Percentiles rank a stretch among this genome's conserved stretches.
Evolutionary conservation across 2,797 vertebrate species (phyloP).

Genomic region (Tauraco hartlaubi): DNA sequence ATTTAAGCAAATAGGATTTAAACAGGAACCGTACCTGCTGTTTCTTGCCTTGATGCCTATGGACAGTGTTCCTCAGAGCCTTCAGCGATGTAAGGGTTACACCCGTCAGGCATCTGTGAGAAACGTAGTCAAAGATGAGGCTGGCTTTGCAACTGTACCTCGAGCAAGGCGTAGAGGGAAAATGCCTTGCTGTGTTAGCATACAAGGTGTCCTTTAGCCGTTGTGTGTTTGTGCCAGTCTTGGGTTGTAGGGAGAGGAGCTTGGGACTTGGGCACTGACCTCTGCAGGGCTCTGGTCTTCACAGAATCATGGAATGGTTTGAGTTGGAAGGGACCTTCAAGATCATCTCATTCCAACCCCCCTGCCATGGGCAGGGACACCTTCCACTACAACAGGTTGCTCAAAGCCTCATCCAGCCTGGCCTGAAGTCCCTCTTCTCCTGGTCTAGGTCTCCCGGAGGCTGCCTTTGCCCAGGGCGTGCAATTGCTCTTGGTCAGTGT

Average conservation of each 20-base stretch:
- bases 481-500: neutral
- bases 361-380: too few species aligned
- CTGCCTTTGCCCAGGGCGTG: neutral
- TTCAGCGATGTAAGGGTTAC: neutral
- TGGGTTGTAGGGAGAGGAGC: too few species aligned
- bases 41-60: neutral
- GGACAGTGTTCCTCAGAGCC: neutral
- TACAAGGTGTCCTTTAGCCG: neutral
- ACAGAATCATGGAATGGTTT: too few species aligned
- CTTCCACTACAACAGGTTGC: too few species aligned
- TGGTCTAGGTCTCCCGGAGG: neutral
- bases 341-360: too few species aligned
- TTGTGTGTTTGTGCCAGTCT: neutral
- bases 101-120: neutral
- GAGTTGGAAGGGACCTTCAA: too few species aligned
- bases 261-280: neutral
- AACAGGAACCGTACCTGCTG: neutral
- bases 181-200: neutral
- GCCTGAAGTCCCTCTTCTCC: neutral
- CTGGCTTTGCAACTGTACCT: neutral
- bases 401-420: too few species aligned
- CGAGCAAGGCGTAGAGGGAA: neutral
- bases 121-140: neutral
- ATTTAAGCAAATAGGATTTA: neutral
- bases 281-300: neutral